Base-by-base conservation (phyloP, 2,113 vertebrate species). In the Syngnathus typhle region DNA sequence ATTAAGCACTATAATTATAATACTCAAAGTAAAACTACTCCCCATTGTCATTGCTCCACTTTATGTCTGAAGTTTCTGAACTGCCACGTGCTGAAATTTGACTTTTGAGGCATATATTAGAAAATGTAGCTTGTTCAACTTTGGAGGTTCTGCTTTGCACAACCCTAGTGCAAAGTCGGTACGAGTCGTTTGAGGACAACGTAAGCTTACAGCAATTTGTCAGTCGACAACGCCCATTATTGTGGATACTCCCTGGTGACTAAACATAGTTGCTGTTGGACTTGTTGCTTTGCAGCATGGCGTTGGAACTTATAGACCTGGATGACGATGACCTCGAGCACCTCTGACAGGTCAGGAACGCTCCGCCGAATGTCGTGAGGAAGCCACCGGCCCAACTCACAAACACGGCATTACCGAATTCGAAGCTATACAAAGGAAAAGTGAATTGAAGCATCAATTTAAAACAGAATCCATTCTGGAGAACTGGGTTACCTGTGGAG, bases 371-470 rank as follows among this genome's bases (percentile, higher is more conserved):
- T 2, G 93, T 65, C 23, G 85, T 90, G 78, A 97, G 87, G 62
- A 93, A 74, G 71, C 94, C 88, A 7, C 92, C 95, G 11, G 87
- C 89, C 93, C 93, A 96, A 69, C 94, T 96, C 9, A 93, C 87
- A 68, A 95, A 96, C 63, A 96, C 90, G 18, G 96, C 94, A 1
- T 88, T 91, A 15, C 96, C 96, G 73, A 98, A 95, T 72, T 96
- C 95, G 78, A 86, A 93, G 65, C 94, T 96, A 67, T 9, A 62
- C 47, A 54, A 32, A 60, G 66, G 68, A 60, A 47, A 7, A 60
- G 3, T 36, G n/a, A 27, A 5, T 36, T n/a, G 27, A 7, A 47
- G 7, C 37, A 7, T 49, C 38, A 27, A n/a, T 74, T 55, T 67
- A 5, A 69, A 46, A 1, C 2, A 64, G 59, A 37, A 1, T 11